A percentile compares a stretch with the other conserved stretches of the same genome.
phyloP scores from a whole-genome alignment of 1,140 invertebrate genomes.

The Argopecten irradians region DNA sequence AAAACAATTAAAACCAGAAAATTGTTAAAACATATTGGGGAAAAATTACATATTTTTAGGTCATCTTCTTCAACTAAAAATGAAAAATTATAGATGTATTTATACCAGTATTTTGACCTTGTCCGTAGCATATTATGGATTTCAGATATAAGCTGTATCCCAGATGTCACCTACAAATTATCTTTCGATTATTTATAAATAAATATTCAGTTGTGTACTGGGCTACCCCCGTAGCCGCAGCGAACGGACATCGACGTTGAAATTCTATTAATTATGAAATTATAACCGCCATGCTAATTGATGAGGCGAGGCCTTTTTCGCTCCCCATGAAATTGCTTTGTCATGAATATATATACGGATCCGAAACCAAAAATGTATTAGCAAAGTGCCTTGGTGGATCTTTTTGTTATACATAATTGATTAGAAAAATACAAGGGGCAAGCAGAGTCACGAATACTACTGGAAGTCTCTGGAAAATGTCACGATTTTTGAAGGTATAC shows the following conservation, averaged over 20 bases:
- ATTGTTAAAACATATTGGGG: background rate
- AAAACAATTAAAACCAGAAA: background rate
- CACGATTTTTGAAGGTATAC: too few species aligned
- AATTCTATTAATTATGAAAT: conserved; percentile 18
- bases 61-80: background rate
- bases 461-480: too few species aligned
- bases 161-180: background rate
- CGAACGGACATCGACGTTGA: background rate
- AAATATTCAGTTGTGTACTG: background rate
- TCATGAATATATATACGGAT: background rate
- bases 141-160: background rate
- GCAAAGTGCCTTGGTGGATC: conserved; percentile 2
- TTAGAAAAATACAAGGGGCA: background rate
- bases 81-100: background rate
- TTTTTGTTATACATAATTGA: background rate
- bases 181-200: background rate
- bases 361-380: background rate
- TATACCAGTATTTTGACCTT: background rate
- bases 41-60: background rate
- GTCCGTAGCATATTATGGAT: too few species aligned
- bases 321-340: background rate
- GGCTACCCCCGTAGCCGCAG: background rate
- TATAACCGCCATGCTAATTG: background rate
- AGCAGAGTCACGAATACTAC: background rate
- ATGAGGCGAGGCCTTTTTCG: background rate